These are phyloP conservation scores for Parasteatoda lunata DNA, from an alignment of 2,888 invertebrate species.

Conservation along the genomic window DNA sequence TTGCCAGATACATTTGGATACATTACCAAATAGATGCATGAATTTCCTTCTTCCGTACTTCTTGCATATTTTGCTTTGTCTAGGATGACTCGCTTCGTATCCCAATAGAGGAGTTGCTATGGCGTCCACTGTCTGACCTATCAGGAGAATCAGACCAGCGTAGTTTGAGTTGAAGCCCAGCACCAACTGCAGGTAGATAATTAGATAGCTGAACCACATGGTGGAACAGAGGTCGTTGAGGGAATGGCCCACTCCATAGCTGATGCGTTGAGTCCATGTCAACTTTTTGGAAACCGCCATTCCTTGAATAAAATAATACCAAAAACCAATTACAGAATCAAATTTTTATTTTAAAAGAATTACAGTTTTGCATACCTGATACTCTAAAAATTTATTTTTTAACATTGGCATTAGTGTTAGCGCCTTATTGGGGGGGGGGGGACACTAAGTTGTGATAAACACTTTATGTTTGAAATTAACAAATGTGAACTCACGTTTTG, in stretches of 20 bases:
- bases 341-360: too few relatives aligned
- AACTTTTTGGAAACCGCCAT: not conserved
- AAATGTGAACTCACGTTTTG: too few relatives aligned
- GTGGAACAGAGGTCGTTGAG: constrained; percentile 93
- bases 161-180: constrained; percentile 75
- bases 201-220: constrained; percentile 94
- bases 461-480: too few relatives aligned
- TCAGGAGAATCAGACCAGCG: constrained; percentile 81
- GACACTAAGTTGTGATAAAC: too few relatives aligned
- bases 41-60: constrained; percentile 66
- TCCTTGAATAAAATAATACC: too few relatives aligned
- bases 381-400: too few relatives aligned
- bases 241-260: constrained; percentile 88
- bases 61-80: constrained; percentile 18
- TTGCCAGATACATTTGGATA: too few relatives aligned
- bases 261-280: constrained; percentile 73
- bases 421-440: too few relatives aligned
- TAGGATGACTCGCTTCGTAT: constrained; percentile 74
- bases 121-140: constrained; percentile 80
- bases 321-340: too few relatives aligned
- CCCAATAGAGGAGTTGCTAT: constrained; percentile 77
- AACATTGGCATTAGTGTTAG: too few relatives aligned
- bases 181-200: constrained; percentile 81
- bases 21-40: constrained; percentile 66
- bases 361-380: too few relatives aligned